Base-by-base conservation (phyloP, 2,888 invertebrate genomes). In the Lymantria monacha region DNA sequence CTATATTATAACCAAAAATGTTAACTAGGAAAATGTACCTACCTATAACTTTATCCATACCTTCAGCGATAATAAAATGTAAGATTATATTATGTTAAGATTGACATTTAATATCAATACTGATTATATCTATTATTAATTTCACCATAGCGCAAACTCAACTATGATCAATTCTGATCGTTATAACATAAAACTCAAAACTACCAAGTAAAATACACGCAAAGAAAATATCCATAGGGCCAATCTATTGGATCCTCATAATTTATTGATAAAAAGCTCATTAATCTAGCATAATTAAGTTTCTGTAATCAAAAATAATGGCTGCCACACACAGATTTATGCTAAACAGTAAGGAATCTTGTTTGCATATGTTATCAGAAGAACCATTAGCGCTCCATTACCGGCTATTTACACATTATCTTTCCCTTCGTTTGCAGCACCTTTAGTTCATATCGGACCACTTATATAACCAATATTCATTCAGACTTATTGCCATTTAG, bases 301-400 rank as follows among this genome's bases (percentile, higher is more conserved):
- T 38, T 38, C 11, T 38, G n/a, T n/a, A 38, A 38, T 38, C 38
- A 38, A 38, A n/a, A 12, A 38, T 38, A 38, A 5, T 38, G 12
- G 38, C 43, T 42, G 30, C 30, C 37, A 31, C 42, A 46, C 30
- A 48, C 51, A 49, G 54, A 56, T 52, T 40, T 46, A 54, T 59
- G 69, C 66, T 71, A 70, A 68, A 62, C 48, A 52, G 51, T 33
- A 50, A 54, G 55, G 66, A 63, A 65, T 66, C 57, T 66, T 67
- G 71, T 74, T 69, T 70, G 66, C 66, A 53, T 63, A 68, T 53
- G 63, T 73, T 76, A 76, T 77, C 74, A 65, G 58, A 46, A 46
- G 31, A 42, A 37, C 69, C 71, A 72, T 81, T 81, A 77, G 63
- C 76, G 70, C 63, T 63, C 70, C 67, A 73, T 81, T 77, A 79